Evolutionary conservation across 2,888 invertebrate species (phyloP).

Genomic region (Drosophila merina): DNA sequence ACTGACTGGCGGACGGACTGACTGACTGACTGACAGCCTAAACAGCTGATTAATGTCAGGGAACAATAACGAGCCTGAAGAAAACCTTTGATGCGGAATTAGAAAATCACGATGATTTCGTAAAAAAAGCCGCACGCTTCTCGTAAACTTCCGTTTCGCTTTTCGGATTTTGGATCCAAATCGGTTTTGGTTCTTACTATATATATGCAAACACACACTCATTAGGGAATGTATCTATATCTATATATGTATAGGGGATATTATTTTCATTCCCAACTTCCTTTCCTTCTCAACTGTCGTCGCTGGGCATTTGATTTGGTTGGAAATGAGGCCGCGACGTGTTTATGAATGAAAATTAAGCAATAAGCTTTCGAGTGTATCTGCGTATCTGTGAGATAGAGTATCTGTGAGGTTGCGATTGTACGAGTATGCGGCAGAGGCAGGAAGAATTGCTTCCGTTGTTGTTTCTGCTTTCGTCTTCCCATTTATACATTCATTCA

Average conservation of each 20-base stretch:
- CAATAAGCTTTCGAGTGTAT: slow-evolving; percentile 66
- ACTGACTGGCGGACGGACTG: slow-evolving; percentile 3
- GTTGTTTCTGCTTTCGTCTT: slow-evolving; percentile 52
- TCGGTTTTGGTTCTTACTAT: slow-evolving; percentile 7
- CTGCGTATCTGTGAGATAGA: slow-evolving; percentile 12
- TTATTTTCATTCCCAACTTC: slow-evolving; percentile 49
- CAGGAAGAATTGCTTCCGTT: slow-evolving; percentile 53
- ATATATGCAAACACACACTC: slow-evolving; percentile 20
- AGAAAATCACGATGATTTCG: slow-evolving; percentile 38
- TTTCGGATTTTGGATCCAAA: slow-evolving; percentile 6
- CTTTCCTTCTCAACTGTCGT: slow-evolving; percentile 44
- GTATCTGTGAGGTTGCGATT: slow-evolving; percentile 13
- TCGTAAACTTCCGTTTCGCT: slow-evolving; percentile 42
- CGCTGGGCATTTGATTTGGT: slow-evolving; percentile 64
- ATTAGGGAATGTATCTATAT: not conserved
- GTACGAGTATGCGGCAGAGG: not conserved
- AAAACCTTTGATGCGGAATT: slow-evolving; percentile 33
- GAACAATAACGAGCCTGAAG: not conserved
- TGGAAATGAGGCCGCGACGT: slow-evolving; percentile 74
- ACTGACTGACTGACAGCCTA: slow-evolving; percentile 40
- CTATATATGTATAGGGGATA: not conserved
- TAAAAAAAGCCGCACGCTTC: slow-evolving; percentile 27
- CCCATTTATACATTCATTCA: slow-evolving; percentile 57
- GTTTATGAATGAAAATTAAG: slow-evolving; percentile 81
- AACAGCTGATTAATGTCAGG: slow-evolving; percentile 50